A percentile compares a stretch with the other conserved stretches of the same genome.
Conservation (phyloP, 2,888 invertebrate genomes). For the Pterostichus niger region DNA sequence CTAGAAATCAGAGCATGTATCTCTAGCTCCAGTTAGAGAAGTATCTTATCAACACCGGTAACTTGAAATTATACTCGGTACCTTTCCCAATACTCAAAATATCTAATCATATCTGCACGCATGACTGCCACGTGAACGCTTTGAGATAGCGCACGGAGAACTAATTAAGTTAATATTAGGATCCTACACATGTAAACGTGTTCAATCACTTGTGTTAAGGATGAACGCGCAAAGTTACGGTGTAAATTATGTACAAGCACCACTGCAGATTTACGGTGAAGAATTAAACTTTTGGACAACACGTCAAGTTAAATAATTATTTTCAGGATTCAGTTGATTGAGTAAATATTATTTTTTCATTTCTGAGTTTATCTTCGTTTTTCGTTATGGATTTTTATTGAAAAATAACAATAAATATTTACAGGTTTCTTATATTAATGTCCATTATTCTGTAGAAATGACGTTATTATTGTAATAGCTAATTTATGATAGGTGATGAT, state of each 20-base stretch:
- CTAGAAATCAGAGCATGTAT: neutral
- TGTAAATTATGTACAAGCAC: slow-evolving; percentile 16
- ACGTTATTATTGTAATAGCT: too few species aligned
- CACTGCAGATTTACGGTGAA: too few species aligned
- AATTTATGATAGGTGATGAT: too few species aligned
- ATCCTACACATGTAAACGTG: slow-evolving; percentile 52
- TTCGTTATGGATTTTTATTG: too few species aligned
- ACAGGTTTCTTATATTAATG: too few species aligned
- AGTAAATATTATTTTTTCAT: too few species aligned
- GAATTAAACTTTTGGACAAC: too few species aligned
- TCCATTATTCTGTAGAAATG: too few species aligned
- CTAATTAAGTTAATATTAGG: slow-evolving; percentile 40
- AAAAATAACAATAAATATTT: too few species aligned
- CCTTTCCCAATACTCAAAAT: slow-evolving; percentile 11
- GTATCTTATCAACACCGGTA: neutral
- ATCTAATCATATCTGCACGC: slow-evolving; percentile 41
- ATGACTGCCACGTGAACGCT: slow-evolving; percentile 25
- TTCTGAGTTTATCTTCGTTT: too few species aligned
- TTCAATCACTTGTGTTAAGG: slow-evolving; percentile 22
- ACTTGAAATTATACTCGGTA: slow-evolving; percentile 7
- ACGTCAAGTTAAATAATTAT: too few species aligned
- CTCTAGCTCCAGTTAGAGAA: neutral
- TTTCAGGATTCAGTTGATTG: too few species aligned
- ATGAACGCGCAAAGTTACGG: slow-evolving; percentile 15
- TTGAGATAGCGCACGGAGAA: slow-evolving; percentile 32